A percentile compares a stretch with the other conserved stretches of the same genome.
Conservation (phyloP, 2,888 invertebrate species). For the Cryptocephalus primarius region DNA sequence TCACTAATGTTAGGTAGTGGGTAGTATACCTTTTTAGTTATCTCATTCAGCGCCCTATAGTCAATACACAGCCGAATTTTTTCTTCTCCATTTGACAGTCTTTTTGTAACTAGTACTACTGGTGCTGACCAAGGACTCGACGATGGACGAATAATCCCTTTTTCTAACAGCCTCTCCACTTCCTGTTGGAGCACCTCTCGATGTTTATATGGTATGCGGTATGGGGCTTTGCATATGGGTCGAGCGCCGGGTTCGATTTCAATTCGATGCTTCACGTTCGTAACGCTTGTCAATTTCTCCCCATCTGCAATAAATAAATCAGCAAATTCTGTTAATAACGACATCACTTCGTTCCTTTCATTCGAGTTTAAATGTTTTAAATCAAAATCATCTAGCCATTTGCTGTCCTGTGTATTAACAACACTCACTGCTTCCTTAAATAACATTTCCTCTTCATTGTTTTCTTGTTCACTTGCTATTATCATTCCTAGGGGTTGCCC, state of each 20-base stretch:
- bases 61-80: constrained; percentile 9
- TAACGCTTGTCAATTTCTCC: background rate
- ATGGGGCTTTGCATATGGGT: too few species aligned
- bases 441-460: too few species aligned
- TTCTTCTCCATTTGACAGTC: constrained; percentile 6
- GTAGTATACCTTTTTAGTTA: constrained; percentile 5
- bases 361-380: too few species aligned
- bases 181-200: constrained; percentile 3
- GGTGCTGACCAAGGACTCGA: constrained; percentile 8
- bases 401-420: too few species aligned
- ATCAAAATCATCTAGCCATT: too few species aligned
- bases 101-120: constrained; percentile 8
- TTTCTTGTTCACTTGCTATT: too few species aligned
- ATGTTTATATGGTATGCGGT: constrained; percentile 6
- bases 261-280: background rate
- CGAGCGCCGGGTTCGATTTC: too few species aligned
- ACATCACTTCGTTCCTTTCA: too few species aligned
- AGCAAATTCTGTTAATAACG: too few species aligned
- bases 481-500: too few species aligned
- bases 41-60: constrained; percentile 4
- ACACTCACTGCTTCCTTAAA: too few species aligned
- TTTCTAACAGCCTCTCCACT: constrained; percentile 4
- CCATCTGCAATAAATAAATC: background rate
- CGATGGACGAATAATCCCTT: constrained; percentile 4
- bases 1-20: constrained; percentile 5